Conservation (phyloP, 2,888 invertebrate species). For the Boloria euphrosyne region DNA sequence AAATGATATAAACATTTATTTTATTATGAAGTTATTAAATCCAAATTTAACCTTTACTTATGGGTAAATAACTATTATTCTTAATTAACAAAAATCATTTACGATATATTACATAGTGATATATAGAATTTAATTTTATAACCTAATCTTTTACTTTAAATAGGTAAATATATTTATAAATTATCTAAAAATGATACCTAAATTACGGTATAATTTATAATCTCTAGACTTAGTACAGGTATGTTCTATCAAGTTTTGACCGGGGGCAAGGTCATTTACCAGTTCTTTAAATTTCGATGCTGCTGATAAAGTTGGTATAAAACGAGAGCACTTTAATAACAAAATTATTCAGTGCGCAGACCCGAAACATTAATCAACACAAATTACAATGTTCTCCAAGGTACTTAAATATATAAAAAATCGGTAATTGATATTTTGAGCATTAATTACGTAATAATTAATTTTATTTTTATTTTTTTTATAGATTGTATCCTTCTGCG, state of each 20-base stretch:
- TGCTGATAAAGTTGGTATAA: slow-evolving; percentile 32
- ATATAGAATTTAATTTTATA: too few relatives aligned
- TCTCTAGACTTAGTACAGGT: slow-evolving; percentile 25
- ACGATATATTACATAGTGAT: too few relatives aligned
- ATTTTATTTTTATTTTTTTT: slow-evolving; percentile 43
- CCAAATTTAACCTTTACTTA: too few relatives aligned
- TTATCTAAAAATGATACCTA: too few relatives aligned
- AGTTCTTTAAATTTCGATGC: slow-evolving; percentile 35
- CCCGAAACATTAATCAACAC: slow-evolving; percentile 48
- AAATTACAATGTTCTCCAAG: slow-evolving; percentile 66
- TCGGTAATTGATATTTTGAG: neutral
- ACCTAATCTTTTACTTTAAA: too few relatives aligned
- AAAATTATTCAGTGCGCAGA: slow-evolving; percentile 48
- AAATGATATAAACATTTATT: too few relatives aligned
- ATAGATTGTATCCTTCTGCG: slow-evolving; percentile 49
- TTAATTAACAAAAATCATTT: too few relatives aligned
- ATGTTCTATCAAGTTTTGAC: slow-evolving; percentile 33
- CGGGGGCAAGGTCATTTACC: slow-evolving; percentile 38
- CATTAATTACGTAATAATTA: neutral
- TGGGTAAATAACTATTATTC: too few relatives aligned
- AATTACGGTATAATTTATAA: neutral
- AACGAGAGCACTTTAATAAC: slow-evolving; percentile 20
- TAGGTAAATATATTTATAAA: too few relatives aligned
- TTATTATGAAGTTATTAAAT: too few relatives aligned
- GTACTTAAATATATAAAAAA: slow-evolving; percentile 47